A percentile compares a stretch with the other conserved stretches of the same genome.
Conservation (phyloP, 2,113 vertebrate genomes). For the Mirounga angustirostris region DNA sequence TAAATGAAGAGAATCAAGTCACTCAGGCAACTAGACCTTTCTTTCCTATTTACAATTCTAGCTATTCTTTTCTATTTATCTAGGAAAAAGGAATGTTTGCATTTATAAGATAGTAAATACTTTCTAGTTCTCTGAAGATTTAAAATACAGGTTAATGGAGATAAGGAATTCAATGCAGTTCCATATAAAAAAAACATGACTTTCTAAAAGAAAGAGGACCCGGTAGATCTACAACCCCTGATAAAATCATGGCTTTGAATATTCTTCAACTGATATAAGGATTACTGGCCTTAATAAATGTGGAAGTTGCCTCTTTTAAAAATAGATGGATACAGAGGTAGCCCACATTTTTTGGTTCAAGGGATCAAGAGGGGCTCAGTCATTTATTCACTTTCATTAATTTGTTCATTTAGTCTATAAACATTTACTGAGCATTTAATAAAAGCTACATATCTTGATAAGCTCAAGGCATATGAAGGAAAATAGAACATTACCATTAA, state of each 20-base stretch:
- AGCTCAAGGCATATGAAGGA: neutral
- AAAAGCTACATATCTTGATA: neutral
- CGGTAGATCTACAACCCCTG: conserved; percentile 42
- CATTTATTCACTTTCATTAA: neutral
- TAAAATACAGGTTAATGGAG: conserved; percentile 84
- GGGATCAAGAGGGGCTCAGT: neutral
- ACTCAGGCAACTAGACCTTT: neutral
- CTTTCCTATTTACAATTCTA: neutral
- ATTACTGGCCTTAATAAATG: conserved; percentile 37
- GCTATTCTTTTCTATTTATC: conserved; percentile 12
- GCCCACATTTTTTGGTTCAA: conserved; percentile 43
- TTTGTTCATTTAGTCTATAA: conserved; percentile 36
- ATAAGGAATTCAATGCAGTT: conserved; percentile 75
- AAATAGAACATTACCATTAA: neutral
- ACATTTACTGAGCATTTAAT: neutral
- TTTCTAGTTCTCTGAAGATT: conserved; percentile 76
- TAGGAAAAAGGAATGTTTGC: conserved; percentile 77
- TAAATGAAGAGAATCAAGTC: neutral
- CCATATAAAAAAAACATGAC: conserved; percentile 62
- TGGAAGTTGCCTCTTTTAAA: neutral
- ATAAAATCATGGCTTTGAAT: conserved; percentile 72
- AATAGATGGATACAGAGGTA: conserved; percentile 3
- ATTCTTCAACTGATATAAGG: conserved; percentile 2
- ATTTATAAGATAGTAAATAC: conserved; percentile 81
- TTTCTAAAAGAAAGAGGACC: conserved; percentile 66